Evolutionary conservation across 2,797 vertebrate genomes (phyloP).

Genomic region (Chaunax sp.): DNA sequence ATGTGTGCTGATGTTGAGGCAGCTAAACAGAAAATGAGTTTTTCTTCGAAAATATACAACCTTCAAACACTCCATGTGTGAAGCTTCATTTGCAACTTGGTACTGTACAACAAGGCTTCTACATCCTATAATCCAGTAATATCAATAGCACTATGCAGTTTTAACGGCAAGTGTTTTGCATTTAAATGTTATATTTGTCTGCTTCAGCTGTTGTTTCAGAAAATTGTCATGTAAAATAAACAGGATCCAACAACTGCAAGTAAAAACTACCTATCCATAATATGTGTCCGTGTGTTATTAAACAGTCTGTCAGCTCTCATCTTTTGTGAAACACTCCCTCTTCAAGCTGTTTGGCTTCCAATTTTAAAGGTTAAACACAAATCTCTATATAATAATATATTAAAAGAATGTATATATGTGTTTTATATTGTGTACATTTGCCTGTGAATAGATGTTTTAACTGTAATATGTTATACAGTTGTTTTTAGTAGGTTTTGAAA

Average conservation of each 20-base stretch:
- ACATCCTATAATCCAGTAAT: slow-evolving; percentile 56
- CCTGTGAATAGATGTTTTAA: slow-evolving; percentile 87
- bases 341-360: slow-evolving; percentile 81
- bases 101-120: slow-evolving; percentile 28
- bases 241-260: slow-evolving; percentile 85
- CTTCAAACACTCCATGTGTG: slow-evolving; percentile 44
- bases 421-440: slow-evolving; percentile 90
- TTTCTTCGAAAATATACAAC: slow-evolving; percentile 33
- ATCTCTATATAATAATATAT: slow-evolving; percentile 92
- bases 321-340: slow-evolving; percentile 75
- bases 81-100: slow-evolving; percentile 30
- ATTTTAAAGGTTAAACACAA: slow-evolving; percentile 77
- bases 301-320: slow-evolving; percentile 32
- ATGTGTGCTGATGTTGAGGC: slow-evolving; percentile 32
- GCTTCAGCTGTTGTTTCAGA: slow-evolving; percentile 38
- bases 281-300: slow-evolving; percentile 52
- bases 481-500: slow-evolving; percentile 74
- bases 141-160: slow-evolving; percentile 66
- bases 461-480: slow-evolving; percentile 81
- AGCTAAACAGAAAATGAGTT: slow-evolving; percentile 39
- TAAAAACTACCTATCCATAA: slow-evolving; percentile 86
- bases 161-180: slow-evolving; percentile 63
- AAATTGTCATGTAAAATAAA: slow-evolving; percentile 57
- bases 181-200: slow-evolving; percentile 50
- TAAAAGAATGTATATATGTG: slow-evolving; percentile 89